Evolutionary conservation across 1,140 invertebrate species (phyloP), one percentile per base, ranked within the genome.

Genomic region (Cydia fagiglandana): DNA sequence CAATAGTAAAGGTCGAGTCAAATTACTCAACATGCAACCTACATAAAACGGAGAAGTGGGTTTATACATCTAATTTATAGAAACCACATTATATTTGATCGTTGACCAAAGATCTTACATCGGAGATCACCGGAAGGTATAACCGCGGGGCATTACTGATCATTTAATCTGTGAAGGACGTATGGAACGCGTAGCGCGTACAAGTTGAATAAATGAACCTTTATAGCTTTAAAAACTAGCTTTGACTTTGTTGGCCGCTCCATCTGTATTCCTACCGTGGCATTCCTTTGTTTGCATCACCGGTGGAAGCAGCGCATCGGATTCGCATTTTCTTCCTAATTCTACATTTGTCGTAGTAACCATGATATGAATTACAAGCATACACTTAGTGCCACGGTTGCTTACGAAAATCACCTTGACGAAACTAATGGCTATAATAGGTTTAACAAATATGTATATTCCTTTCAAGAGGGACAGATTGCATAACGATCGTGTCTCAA

Each of bases 391-490:
- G 77, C 79, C 80, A 79, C 82, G 80, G 86, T 83, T 81, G 76
- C 80, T 89, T 86, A 86, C 87, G 84, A 91, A 87, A 87, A 88
- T 78, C 75, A 75, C 89, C 87, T 91, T 90, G 88, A 87, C 85
- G 83, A 84, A 87, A 81, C 84, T 90, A 86, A 86, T 83, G 78
- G 83, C 73, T 79, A 85, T 86, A 90, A 89, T 84, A 82, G 70
- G 76, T 89, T 84, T 79, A 79, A 88, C 88, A 89, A 89, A 90
- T 87, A 91, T 87, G 86, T 87, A 91, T 87, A 86, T 87, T 85
- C 79, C 84, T 86, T 82, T 82, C 83, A 86, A 84, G 81, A 84
- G 78, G 81, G 80, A 79, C 82, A 78, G 78, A 83, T 89, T 88
- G 80, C 85, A 80, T 82, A 87, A 89, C 81, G 66, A 79, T 87